Conservation (phyloP, 2,797 vertebrate genomes). For the Thamnophis elegans region DNA sequence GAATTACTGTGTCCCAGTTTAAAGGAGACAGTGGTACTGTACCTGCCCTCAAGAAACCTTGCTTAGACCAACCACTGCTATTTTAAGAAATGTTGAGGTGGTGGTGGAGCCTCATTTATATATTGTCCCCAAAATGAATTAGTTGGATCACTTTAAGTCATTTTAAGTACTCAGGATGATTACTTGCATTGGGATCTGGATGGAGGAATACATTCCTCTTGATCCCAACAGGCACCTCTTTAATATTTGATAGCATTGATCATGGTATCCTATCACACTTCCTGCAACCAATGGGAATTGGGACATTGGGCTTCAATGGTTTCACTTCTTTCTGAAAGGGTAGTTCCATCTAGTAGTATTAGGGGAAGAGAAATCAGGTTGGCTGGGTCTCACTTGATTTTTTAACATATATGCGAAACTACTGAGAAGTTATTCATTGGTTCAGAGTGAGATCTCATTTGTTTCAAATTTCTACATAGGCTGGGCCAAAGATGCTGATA, state of each 20-base stretch:
- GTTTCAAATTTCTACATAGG: not conserved
- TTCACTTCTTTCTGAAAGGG: not conserved
- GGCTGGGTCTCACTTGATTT: not conserved
- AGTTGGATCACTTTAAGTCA: not conserved
- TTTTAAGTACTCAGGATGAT: not conserved
- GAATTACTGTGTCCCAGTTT: not conserved
- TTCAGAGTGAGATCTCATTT: not conserved
- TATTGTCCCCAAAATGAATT: not conserved
- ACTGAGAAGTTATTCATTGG: not conserved
- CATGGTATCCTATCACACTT: not conserved
- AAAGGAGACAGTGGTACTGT: not conserved
- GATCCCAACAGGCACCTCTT: not conserved
- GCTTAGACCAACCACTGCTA: not conserved
- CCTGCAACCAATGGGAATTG: not conserved
- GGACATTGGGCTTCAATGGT: not conserved
- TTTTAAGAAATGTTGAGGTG: not conserved
- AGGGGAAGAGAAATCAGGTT: not conserved
- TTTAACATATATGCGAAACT: not conserved
- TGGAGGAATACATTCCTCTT: not conserved
- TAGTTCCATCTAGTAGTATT: not conserved
- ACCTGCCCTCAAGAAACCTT: not conserved
- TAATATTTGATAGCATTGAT: not conserved
- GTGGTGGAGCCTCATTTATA: not conserved
- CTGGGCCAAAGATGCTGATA: not conserved
- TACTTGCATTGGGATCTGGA: not conserved